Base-by-base conservation (phyloP, 2,888 invertebrate species). In the Seira sanloemensis region DNA sequence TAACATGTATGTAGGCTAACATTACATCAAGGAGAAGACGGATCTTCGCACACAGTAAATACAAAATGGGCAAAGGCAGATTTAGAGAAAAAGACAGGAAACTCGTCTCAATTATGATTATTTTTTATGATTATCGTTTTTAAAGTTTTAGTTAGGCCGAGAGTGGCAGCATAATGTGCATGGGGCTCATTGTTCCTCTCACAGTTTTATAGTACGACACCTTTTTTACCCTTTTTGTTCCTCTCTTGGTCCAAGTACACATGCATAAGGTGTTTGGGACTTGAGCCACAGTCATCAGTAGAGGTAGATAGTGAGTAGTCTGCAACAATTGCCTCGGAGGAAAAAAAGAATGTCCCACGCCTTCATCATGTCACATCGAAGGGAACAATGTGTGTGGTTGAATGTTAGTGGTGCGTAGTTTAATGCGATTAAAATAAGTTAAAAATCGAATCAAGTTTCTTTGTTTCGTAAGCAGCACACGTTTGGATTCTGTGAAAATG, bases 221-320 rank as follows among this genome's bases (percentile, higher is more conserved):
- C 37, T 76, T 76, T 76, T 58, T 76, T 76, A 76, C 76, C 76
- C 76, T 76, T 76, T n/a, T 76, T 74, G 62, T 74, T 74, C 73
- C 5, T 74, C 73, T 37, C 24, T 62, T n/a, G n/a, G n/a, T 23
- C 76, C 75, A 75, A 75, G 75, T 75, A 75, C 75, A 18, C 37
- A n/a, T n/a, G n/a, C n/a, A 37, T 54, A 75, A 37, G 46, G 76
- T 76, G 67, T 25, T 67, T 76, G 50, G 58, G n/a, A 58, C 58
- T n/a, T 16, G 37, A 58, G 58, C n/a, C 58, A 58, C 58, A 58
- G 58, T 58, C 58, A 58, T 58, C 58, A 58, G n/a, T 58, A 58
- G 58, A 58, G n/a, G 58, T 58, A 58, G 58, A 18, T 58, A 58
- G 58, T 58, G 58, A 58, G n/a, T 58, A 58, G 58, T 58, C 58